Percentiles rank a stretch among this genome's conserved stretches.
These are phyloP conservation scores for Discoglossus pictus DNA, from an alignment of 2,797 vertebrate species.

Conservation along the genomic window DNA sequence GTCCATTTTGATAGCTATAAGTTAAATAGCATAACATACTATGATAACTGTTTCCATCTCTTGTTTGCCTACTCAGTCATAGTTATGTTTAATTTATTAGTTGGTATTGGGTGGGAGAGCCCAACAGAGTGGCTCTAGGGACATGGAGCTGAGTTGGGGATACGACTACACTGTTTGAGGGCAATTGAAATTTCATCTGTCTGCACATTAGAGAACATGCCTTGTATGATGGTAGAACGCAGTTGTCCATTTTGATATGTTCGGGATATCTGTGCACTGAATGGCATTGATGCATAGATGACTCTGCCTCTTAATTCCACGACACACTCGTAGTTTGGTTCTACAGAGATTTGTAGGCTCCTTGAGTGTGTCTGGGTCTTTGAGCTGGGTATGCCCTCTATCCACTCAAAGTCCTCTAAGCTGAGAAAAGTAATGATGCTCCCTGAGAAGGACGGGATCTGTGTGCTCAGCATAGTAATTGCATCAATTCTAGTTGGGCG, in stretches of 20 bases:
- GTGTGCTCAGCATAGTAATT: constrained; percentile 67
- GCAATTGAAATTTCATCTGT: no score
- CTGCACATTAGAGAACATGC: constrained; percentile 70
- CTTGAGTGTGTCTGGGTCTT: constrained; percentile 69
- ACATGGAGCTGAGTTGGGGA: no score
- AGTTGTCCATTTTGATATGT: constrained; percentile 72
- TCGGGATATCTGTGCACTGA: constrained; percentile 71
- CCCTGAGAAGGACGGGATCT: constrained; percentile 69
- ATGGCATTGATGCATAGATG: no score
- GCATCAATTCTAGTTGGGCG: constrained; percentile 73
- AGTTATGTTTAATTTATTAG: no score
- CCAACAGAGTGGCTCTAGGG: constrained; percentile 71
- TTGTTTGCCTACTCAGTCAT: no score
- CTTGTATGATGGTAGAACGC: constrained; percentile 70
- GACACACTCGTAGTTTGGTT: constrained; percentile 68
- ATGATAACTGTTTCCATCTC: no score
- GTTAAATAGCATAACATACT: no score
- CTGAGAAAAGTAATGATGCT: constrained; percentile 64
- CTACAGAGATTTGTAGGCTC: no score
- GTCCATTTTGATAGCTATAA: no score
- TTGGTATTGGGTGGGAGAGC: constrained; percentile 71
- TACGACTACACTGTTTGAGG: no score
- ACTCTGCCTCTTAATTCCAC: constrained; percentile 74
- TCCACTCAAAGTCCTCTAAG: constrained; percentile 69
- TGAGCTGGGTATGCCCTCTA: constrained; percentile 65